Percentiles rank a stretch among this genome's conserved stretches.
These are phyloP conservation scores for Chaunax sp. DNA, from an alignment of 2,797 vertebrate genomes.

Conservation along the genomic window DNA sequence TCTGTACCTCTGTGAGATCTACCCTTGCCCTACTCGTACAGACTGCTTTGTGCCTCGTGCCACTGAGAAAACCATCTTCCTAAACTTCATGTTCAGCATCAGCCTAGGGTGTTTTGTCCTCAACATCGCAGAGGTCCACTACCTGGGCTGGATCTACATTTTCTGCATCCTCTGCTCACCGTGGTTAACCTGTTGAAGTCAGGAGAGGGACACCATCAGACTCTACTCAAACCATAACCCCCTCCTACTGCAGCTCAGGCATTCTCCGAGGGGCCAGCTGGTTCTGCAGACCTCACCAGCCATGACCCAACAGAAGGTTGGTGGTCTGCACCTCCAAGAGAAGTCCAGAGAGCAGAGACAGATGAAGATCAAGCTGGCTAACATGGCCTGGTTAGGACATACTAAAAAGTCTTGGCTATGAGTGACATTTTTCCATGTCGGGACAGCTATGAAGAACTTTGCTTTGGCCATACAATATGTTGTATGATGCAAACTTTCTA, in stretches of 20 bases:
- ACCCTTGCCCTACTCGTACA: constrained; percentile 74
- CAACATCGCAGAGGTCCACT: constrained; percentile 78
- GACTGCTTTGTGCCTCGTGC: constrained; percentile 81
- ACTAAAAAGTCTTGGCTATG: too few relatives aligned
- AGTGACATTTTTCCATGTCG: too few relatives aligned
- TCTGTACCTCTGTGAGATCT: constrained; percentile 75
- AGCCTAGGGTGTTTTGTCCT: constrained; percentile 77
- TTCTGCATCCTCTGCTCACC: constrained; percentile 74
- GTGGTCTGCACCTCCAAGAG: constrained; percentile 28
- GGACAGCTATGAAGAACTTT: too few relatives aligned
- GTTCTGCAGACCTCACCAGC: constrained; percentile 66
- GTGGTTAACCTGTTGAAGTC: constrained; percentile 72
- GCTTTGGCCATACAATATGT: too few relatives aligned
- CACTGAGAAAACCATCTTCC: constrained; percentile 80
- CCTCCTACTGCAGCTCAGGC: constrained; percentile 71
- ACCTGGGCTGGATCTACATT: constrained; percentile 79
- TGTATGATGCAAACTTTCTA: too few relatives aligned
- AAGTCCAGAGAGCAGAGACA: too few relatives aligned
- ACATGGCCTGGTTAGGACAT: too few relatives aligned
- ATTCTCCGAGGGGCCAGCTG: constrained; percentile 74
- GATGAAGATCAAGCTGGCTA: too few relatives aligned
- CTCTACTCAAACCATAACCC: constrained; percentile 64
- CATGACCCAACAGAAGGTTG: constrained; percentile 65
- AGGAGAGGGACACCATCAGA: constrained; percentile 44
- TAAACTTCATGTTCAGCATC: constrained; percentile 80